These are phyloP conservation scores for Acridotheres tristis DNA, from an alignment of 2,797 vertebrate genomes.

Conservation along the genomic window DNA sequence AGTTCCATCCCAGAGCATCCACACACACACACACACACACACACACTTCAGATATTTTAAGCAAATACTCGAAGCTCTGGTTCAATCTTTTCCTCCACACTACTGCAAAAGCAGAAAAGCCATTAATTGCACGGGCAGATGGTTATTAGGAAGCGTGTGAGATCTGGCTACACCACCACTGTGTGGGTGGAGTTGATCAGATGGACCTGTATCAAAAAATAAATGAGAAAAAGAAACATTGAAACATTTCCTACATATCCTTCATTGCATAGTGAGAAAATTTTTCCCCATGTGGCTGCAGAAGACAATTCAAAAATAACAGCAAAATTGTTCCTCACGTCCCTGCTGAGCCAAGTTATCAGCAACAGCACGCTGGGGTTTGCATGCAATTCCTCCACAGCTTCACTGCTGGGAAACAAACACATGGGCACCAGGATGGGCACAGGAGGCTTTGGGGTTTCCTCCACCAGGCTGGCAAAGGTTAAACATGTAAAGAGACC, in stretches of 20 bases:
- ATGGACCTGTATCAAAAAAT: slow-evolving; percentile 24
- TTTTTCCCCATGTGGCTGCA: background rate
- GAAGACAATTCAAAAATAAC: slow-evolving; percentile 58
- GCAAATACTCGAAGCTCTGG: background rate
- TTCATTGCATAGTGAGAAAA: slow-evolving; percentile 37
- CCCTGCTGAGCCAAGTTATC: background rate
- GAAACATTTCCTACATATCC: slow-evolving; percentile 38
- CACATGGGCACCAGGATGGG: background rate
- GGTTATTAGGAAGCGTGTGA: slow-evolving; percentile 45
- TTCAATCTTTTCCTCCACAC: background rate
- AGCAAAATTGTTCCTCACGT: slow-evolving; percentile 49
- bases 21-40: background rate
- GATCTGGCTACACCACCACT: slow-evolving; percentile 11
- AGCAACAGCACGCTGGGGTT: background rate
- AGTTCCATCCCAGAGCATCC: background rate
- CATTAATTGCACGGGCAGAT: slow-evolving; percentile 35
- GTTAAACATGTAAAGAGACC: background rate
- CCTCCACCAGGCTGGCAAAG: background rate
- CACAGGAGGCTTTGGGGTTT: background rate
- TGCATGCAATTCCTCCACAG: background rate
- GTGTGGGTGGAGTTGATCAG: slow-evolving; percentile 67
- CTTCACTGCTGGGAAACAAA: background rate
- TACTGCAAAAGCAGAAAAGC: slow-evolving; percentile 18
- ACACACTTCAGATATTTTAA: slow-evolving; percentile 38
- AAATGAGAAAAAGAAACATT: background rate